Base-by-base conservation (phyloP, 2,888 invertebrate genomes). In the Panopea generosa region DNA sequence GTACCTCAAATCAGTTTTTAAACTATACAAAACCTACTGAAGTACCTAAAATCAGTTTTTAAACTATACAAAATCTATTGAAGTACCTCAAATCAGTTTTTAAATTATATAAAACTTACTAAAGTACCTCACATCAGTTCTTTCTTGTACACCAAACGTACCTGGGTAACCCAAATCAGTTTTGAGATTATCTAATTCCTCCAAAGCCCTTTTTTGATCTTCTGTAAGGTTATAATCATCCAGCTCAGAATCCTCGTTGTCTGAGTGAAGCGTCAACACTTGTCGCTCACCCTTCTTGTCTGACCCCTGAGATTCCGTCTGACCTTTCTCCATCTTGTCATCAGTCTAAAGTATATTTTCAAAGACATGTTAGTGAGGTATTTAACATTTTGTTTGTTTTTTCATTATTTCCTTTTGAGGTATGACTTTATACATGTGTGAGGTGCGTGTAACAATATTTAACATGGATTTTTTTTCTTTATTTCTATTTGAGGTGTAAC, bases 151-250 rank as follows among this genome's bases (percentile, higher is more conserved):
- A 33, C 11, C 33, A 33, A 9, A 11, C 74, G 20, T 63, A 88
- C 87, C 89, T 69, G 86, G 82, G 45, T 84, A 84, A 29, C 80
- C 82, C 55, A 87, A 72, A 57, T 89, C 89, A 29, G 85, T 74
- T 70, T 86, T 88, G 65, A 89, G 84, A 57, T 84, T 77, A 50
- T 89, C 87, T 53, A 91, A 78, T 70, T 91, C 90, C 71, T 82
- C 77, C 77, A 89, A 84, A 9, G 91, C 91, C 22, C 88, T 69
- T 62, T 81, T 81, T 70, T 91, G 91, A 67, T 91, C 91, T 22
- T 89, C 91, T 14, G 89, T 90, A 52, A 90, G 77, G 55, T 80
- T 83, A 62, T 89, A 85, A 50, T 85, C 84, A 57, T 89, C 87
- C 4, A 76, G 82, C 43, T 89, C 89, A 0, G 86, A 84, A 61